Base-by-base conservation (phyloP, 2,113 vertebrate species). In the Brienomyrus brachyistius region DNA sequence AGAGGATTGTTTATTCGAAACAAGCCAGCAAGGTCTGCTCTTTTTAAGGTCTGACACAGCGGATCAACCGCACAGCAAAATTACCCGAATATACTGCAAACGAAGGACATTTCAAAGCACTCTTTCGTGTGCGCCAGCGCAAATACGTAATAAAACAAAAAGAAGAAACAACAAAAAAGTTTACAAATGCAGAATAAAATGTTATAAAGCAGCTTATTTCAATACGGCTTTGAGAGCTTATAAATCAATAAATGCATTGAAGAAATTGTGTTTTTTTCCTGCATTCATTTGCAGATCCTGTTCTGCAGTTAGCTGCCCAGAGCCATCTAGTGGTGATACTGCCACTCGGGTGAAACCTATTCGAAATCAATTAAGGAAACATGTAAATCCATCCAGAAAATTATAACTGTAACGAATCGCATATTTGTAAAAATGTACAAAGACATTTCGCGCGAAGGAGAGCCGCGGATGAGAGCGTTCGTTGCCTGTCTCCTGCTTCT, bases 291-390 rank as follows among this genome's bases (percentile, higher is more conserved):
- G 7, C 17, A 31, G n/a, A 54, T 85, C 17, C 3, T 19, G 8
- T 47, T 85, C 19, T 80, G 51, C 52, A 84, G 80, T 52, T 48
- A 85, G 82, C 77, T 15, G 54, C 54, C 21, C 17, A 85, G 77
- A 45, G 89, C 52, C 89, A 89, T 84, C 89, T 89, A 89, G 89
- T 84, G 89, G 89, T 91, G 90, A 91, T 91, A 92, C 83, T 89
- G 90, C 88, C n/a, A 10, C 62, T 70, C 10, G 62, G n/a, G 0
- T 31, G 62, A 47, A 70, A n/a, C 13, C 35, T 51, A 27, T 70
- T 35, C 15, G 19, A 43, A 17, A 62, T 35, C 31, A 13, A 35
- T 40, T 21, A 89, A 40, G 15, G 74, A 89, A 21, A 56, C 27
- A 45, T 51, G 74, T 54, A 19, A 56, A 89, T 45, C 17, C 51